These are phyloP conservation scores for Betta splendens DNA, from an alignment of 2,797 vertebrate species.

Conservation along the genomic window DNA sequence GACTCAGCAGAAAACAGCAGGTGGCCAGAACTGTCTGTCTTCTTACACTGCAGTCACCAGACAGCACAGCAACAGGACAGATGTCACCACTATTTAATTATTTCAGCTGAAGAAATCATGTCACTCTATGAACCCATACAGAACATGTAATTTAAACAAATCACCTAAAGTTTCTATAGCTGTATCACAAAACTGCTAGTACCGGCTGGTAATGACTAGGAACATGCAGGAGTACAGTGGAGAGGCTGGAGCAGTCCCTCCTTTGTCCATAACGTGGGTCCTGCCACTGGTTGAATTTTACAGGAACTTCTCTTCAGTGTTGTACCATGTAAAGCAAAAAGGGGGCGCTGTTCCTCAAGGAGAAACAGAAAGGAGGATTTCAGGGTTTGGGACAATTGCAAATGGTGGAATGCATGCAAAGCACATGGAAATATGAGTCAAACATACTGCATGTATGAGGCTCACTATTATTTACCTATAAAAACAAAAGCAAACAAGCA, in stretches of 20 bases:
- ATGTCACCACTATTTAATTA: background rate
- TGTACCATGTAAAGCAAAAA: constrained; percentile 9
- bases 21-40: constrained; percentile 21
- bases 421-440: constrained; percentile 1
- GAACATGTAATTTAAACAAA: background rate
- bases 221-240: constrained; percentile 3
- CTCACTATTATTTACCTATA: background rate
- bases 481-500: background rate
- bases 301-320: background rate
- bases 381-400: constrained; percentile 12
- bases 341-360: constrained; percentile 41
- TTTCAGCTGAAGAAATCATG: constrained; percentile 10
- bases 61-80: background rate
- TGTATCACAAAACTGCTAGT: background rate
- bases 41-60: background rate
- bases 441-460: too few species aligned
- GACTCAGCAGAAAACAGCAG: constrained; percentile 61
- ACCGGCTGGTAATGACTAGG: constrained; percentile 6
- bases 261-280: background rate
- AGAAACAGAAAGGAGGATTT: background rate
- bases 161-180: too few species aligned
- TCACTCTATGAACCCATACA: background rate
- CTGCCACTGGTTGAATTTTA: constrained; percentile 3
- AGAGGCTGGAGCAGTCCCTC: background rate
- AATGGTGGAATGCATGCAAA: constrained; percentile 32